Conservation (phyloP, 2,797 vertebrate species). For the Cuculus canorus region DNA sequence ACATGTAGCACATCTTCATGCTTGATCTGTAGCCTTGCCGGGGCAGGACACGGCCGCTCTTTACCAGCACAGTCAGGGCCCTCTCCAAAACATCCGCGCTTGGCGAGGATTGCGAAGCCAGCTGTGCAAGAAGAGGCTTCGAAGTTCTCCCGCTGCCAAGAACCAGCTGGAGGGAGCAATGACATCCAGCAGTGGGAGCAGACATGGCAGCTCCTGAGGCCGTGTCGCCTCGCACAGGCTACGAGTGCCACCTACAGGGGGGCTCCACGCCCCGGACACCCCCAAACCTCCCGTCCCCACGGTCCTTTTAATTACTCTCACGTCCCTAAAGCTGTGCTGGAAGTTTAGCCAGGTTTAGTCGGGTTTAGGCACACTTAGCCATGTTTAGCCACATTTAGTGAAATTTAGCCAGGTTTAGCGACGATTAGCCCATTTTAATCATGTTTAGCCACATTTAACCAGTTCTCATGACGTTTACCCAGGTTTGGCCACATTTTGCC, state of each 20-base stretch:
- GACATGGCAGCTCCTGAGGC: not conserved
- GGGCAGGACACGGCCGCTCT: conserved; percentile 3
- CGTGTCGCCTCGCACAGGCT: not conserved
- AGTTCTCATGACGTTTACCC: no score
- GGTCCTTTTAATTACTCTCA: not conserved
- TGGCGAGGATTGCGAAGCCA: not conserved
- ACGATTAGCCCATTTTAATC: no score
- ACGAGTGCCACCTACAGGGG: conserved; percentile 69
- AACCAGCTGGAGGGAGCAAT: not conserved
- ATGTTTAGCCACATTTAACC: no score
- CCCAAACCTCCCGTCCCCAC: not conserved
- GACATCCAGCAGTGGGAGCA: not conserved
- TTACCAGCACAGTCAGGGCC: conserved; percentile 2
- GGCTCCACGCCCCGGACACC: not conserved
- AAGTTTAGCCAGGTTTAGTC: no score
- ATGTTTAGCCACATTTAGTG: no score
- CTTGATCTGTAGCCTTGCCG: not conserved
- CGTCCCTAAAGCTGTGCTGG: not conserved
- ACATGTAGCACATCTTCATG: not conserved
- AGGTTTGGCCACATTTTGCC: no score
- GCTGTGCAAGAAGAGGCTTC: not conserved
- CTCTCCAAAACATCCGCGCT: not conserved
- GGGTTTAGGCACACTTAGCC: no score
- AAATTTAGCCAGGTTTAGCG: no score
- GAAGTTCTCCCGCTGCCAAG: not conserved